A percentile compares a stretch with the other conserved stretches of the same genome.
phyloP scores from a whole-genome alignment of 1,140 invertebrate genomes.

The Apis cerana region DNA sequence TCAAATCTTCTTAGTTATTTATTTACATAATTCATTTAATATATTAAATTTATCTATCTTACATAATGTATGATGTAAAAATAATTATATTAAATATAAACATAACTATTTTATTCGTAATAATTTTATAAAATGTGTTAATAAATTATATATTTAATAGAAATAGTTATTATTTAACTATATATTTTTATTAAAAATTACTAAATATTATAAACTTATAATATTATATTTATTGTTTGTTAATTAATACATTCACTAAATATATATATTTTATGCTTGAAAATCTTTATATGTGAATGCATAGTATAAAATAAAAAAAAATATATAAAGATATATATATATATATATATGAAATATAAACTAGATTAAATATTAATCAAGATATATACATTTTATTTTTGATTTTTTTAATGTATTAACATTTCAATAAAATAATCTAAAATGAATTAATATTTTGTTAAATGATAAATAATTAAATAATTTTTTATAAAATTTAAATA shows the following conservation, averaged over 20 bases:
- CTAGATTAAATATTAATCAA: too few relatives aligned
- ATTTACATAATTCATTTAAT: not conserved
- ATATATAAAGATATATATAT: too few relatives aligned
- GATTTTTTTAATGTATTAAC: not conserved
- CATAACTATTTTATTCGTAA: not conserved
- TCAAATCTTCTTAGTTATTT: not conserved
- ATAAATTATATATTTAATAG: conserved; percentile 32
- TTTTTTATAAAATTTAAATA: not conserved
- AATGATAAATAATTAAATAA: not conserved
- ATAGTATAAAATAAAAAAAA: too few relatives aligned
- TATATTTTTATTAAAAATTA: conserved; percentile 14
- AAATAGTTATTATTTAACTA: not conserved
- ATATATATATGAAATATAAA: too few relatives aligned
- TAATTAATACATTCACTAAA: not conserved
- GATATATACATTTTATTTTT: not conserved
- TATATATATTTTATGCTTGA: not conserved
- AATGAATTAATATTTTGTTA: not conserved
- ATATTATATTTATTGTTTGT: not conserved
- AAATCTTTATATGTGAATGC: too few relatives aligned
- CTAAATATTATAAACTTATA: not conserved
- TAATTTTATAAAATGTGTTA: conserved; percentile 29
- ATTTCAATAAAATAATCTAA: not conserved
- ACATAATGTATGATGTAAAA: conserved; percentile 32
- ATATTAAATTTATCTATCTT: conserved; percentile 12
- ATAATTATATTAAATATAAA: too few relatives aligned